Base-by-base conservation (phyloP, 1,140 invertebrate genomes). In the Aporrectodea caliginosa region DNA sequence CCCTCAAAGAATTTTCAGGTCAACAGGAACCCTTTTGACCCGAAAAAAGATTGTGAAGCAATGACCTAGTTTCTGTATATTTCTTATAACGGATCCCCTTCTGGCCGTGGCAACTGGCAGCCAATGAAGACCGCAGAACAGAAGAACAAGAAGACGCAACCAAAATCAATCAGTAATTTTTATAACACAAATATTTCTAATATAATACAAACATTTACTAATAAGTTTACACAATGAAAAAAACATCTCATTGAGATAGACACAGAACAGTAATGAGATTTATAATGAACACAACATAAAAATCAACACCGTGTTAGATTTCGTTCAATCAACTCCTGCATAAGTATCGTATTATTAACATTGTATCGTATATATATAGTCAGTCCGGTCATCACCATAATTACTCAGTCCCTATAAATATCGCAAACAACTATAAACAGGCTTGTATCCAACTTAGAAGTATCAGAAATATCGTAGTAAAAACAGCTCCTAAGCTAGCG, bases 131-230 rank as follows among this genome's bases (percentile, higher is more conserved):
- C n/a, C n/a, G n/a, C n/a, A n/a, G n/a, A n/a, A n/a, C n/a, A n/a
- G n/a, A n/a, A n/a, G n/a, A n/a, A n/a, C n/a, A 58, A 58, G 6
- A 58, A 22, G 43, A 58, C 6, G 22, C 43, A 58, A 12, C 22
- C 22, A 12, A 58, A 58, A 58, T 58, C 43, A 58, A 58, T 12
- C 43, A 58, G 43, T 58, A 58, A 58, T 58, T 58, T 58, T 58
- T 58, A 58, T 58, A 58, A 58, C 43, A 58, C 43, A 58, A 58
- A 58, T 58, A 58, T 58, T 58, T 58, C 43, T 58, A 58, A 58
- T 58, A 58, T 58, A 22, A 58, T 58, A 58, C 43, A 58, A 58
- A 58, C 43, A 58, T 58, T 58, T 58, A 58, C 43, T 58, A 58
- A 58, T 22, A 58, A 58, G 43, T 58, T 58, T 58, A 58, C 43